phyloP scores from a whole-genome alignment of 1,140 invertebrate species.

The Camponotus vicinus region DNA sequence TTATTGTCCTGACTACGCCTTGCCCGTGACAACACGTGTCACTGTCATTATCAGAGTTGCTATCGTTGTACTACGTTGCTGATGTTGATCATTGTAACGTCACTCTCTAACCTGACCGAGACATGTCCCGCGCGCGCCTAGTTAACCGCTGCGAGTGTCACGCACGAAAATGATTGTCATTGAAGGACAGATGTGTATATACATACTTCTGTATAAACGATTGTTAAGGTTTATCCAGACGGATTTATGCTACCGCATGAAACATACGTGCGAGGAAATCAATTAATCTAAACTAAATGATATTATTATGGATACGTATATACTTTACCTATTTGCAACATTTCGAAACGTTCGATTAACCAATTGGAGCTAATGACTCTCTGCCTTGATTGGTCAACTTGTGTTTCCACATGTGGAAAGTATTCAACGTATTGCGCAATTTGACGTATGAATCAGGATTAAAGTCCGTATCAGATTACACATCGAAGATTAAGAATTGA shows the following conservation, averaged over 20 bases:
- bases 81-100: constrained; percentile 13
- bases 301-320: no score
- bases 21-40: constrained; percentile 44
- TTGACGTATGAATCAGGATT: no score
- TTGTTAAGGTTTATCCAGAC: background rate
- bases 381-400: no score
- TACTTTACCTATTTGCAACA: no score
- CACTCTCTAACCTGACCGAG: constrained; percentile 74
- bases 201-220: constrained; percentile 5
- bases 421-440: no score
- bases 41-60: constrained; percentile 20
- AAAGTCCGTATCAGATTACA: no score
- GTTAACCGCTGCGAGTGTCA: constrained; percentile 55
- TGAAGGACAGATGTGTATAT: constrained; percentile 61
- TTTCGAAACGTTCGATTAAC: no score
- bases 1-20: constrained; percentile 48
- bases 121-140: constrained; percentile 55
- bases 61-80: background rate
- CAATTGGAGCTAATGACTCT: no score
- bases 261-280: background rate
- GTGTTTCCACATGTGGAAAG: no score
- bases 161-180: constrained; percentile 80
- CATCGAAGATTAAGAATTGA: no score
- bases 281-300: background rate
- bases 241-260: background rate